These are phyloP conservation scores for Poeciliopsis paucimaculata DNA, from an alignment of 2,797 vertebrate genomes.

Conservation along the genomic window DNA sequence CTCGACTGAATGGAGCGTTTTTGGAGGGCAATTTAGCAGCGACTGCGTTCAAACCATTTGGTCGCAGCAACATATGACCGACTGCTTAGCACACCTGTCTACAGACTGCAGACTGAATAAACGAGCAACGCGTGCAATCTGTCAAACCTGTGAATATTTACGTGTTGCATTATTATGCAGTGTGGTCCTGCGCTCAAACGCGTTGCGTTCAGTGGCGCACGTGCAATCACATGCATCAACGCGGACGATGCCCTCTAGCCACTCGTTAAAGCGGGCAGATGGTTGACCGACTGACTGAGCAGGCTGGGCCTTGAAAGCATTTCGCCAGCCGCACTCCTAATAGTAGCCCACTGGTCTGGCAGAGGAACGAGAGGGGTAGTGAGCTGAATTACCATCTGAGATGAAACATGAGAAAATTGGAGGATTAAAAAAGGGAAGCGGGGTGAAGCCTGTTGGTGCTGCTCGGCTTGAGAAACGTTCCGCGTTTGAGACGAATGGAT, in stretches of 20 bases:
- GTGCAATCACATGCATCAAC: slow-evolving; percentile 20
- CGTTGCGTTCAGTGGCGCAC: slow-evolving; percentile 27
- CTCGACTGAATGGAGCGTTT: slow-evolving; percentile 15
- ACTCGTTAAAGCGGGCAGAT: slow-evolving; percentile 77
- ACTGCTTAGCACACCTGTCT: slow-evolving; percentile 50
- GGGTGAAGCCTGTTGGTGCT: slow-evolving; percentile 10
- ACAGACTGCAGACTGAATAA: slow-evolving; percentile 48
- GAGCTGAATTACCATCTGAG: slow-evolving; percentile 45
- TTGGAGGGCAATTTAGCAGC: slow-evolving; percentile 1
- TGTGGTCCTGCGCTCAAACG: slow-evolving; percentile 15
- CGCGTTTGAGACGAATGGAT: not conserved
- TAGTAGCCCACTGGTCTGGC: slow-evolving; percentile 62
- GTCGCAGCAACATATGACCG: slow-evolving; percentile 31
- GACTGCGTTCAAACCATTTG: slow-evolving; percentile 15
- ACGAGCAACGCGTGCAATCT: slow-evolving; percentile 65
- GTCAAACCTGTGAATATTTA: slow-evolving; percentile 68
- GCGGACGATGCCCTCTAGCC: slow-evolving; percentile 56
- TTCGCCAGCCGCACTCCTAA: slow-evolving; percentile 67
- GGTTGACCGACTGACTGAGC: slow-evolving; percentile 71
- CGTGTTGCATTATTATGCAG: slow-evolving; percentile 41
- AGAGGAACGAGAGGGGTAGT: slow-evolving; percentile 34
- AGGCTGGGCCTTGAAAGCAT: slow-evolving; percentile 63
- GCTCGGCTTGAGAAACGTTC: slow-evolving; percentile 16
- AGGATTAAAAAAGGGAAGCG: not conserved
- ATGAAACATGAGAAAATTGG: slow-evolving; percentile 23